Evolutionary conservation across 2,797 vertebrate genomes (phyloP).

Genomic region (Cottoperca gobio): DNA sequence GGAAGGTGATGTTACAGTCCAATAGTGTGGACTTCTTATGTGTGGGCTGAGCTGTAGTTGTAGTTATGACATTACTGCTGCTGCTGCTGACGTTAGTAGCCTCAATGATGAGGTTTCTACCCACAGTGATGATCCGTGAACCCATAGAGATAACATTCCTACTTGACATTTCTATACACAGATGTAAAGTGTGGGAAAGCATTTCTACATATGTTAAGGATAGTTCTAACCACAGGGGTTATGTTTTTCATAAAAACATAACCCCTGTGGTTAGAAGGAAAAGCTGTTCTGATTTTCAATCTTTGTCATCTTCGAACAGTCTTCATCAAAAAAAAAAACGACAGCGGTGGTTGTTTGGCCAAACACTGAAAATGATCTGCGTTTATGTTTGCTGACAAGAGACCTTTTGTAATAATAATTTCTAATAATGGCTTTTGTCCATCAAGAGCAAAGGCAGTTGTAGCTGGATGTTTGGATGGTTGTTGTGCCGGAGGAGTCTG

Average conservation of each 20-base stretch:
- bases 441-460: not conserved
- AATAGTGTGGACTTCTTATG: not conserved
- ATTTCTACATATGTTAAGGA: not conserved
- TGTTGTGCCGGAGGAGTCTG: not conserved
- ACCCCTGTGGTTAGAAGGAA: too few relatives aligned
- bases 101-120: not conserved
- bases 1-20: not conserved
- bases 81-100: not conserved
- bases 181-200: not conserved
- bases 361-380: not conserved
- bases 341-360: not conserved
- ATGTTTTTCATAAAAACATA: too few relatives aligned
- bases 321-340: too few relatives aligned
- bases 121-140: not conserved
- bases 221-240: not conserved
- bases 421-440: not conserved
- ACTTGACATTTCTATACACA: not conserved
- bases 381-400: not conserved
- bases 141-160: not conserved
- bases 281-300: not conserved
- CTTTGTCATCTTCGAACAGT: too few relatives aligned
- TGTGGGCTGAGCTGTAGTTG: constrained; percentile 19
- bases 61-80: not conserved
- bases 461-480: not conserved
- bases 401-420: not conserved